Percentiles rank a stretch among this genome's conserved stretches.
These are phyloP conservation scores for Drosophila kanapiae DNA, from an alignment of 1,140 invertebrate genomes.

Conservation along the genomic window DNA sequence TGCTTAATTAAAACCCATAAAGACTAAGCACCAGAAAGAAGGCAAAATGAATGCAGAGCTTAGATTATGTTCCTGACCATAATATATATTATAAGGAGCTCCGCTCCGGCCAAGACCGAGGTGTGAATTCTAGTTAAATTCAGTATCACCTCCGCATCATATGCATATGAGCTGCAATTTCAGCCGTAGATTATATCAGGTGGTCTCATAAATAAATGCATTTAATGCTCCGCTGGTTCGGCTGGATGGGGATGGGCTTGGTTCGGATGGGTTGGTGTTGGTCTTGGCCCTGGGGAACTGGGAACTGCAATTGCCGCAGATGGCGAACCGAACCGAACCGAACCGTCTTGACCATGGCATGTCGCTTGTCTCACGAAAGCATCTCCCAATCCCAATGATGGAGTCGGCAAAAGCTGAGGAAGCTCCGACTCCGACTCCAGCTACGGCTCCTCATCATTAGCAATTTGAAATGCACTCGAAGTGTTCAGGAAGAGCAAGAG, in stretches of 20 bases:
- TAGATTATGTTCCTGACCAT: constrained; percentile 32
- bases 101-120: constrained; percentile 30
- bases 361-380: constrained; percentile 77
- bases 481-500: constrained; percentile 7
- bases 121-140: constrained; percentile 80
- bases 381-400: constrained; percentile 53
- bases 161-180: constrained; percentile 73
- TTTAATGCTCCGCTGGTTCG: constrained; percentile 67
- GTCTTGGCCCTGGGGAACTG: constrained; percentile 35
- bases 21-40: constrained; percentile 5
- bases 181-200: constrained; percentile 58
- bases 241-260: constrained; percentile 8
- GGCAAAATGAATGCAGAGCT: constrained; percentile 8
- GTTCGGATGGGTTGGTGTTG: constrained; percentile 18
- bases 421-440: constrained; percentile 18
- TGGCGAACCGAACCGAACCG: constrained; percentile 18
- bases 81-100: constrained; percentile 32
- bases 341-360: constrained; percentile 56
- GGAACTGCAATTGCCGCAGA: constrained; percentile 42
- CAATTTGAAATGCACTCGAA: constrained; percentile 78
- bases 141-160: constrained; percentile 68
- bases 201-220: constrained; percentile 80
- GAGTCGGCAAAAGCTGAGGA: constrained; percentile 12
- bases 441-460: constrained; percentile 70
- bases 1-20: background rate